Conservation (phyloP, 2,113 vertebrate genomes). For the Sinocyclocheilus anophthalmus region DNA sequence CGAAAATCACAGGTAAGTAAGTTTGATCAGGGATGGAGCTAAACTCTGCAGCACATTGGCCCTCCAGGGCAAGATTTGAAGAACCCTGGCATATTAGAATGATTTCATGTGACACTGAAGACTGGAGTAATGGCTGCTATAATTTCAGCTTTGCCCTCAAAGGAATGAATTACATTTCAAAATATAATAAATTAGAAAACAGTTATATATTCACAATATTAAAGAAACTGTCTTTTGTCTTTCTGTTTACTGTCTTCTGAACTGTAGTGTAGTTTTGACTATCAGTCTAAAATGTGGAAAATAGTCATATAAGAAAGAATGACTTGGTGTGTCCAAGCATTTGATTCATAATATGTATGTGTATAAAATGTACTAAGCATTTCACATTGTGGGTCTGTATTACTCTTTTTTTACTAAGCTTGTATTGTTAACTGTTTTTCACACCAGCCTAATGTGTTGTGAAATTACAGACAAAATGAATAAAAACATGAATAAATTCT, state of each 20-base stretch:
- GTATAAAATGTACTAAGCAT: neutral
- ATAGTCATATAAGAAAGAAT: neutral
- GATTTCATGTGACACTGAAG: neutral
- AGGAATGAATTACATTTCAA: neutral
- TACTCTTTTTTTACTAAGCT: neutral
- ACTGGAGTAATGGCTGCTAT: neutral
- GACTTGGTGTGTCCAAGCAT: neutral
- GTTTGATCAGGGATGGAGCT: no score
- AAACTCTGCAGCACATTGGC: no score
- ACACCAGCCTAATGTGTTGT: neutral
- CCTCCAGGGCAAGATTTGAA: no score
- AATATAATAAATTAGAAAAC: neutral
- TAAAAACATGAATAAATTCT: neutral
- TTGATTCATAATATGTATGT: neutral
- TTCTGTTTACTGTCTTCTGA: neutral
- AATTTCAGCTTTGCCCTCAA: no score
- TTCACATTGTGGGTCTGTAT: neutral
- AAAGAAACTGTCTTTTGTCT: neutral
- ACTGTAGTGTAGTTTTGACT: neutral
- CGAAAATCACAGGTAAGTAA: no score
- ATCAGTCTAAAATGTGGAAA: neutral
- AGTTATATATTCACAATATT: neutral
- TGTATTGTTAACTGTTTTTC: neutral
- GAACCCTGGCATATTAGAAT: no score
- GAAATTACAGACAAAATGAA: neutral